Base-by-base conservation (phyloP, 2,888 invertebrate genomes). In the Sinohyriopsis cumingii region DNA sequence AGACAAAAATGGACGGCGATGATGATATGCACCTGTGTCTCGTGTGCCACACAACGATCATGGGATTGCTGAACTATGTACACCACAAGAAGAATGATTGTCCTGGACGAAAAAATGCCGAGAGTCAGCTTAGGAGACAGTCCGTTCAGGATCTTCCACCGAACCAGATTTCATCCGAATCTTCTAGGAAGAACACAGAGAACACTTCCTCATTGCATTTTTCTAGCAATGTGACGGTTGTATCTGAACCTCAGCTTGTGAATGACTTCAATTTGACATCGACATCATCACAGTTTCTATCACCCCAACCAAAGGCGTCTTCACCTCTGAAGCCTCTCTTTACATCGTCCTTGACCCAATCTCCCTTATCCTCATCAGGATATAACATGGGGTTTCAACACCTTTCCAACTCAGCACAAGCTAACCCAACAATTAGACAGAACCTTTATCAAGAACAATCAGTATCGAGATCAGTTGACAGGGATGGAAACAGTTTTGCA, bases 1-100 rank as follows among this genome's bases (percentile, higher is more conserved):
- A n/a, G 20, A 65, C 59, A n/a, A 70, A 70, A 69, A 71, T 71
- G 20, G 73, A 73, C 53, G 84, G 84, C 7, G 83, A 85, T 6
- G 94, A 95, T 64, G 96, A 97, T 90, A 94, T 93, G 6, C 97
- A 97, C 87, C 93, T 95, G 76, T 97, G 97, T 90, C 93, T 96
- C 84, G 95, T 95, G 87, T 97, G 97, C 91, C 94, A 95, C 82
- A 88, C 92, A 24, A 96, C 96, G 5, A 94, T 97, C 73, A 91
- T 93, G 56, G 97, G 97, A 0, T 91, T 97, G n/a, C 94, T 95
- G 59, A 95, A 94, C 88, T 97, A 97, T 88, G 93, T 97, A 45
- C 92, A 92, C 57, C 97, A 97, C 87, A 93, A 96, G 60, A 95
- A 95, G 87, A 91, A 92, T 55, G 92, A 93, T 78, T 95, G 95